Conservation (phyloP, 2,797 vertebrate genomes). For the Labroides dimidiatus region DNA sequence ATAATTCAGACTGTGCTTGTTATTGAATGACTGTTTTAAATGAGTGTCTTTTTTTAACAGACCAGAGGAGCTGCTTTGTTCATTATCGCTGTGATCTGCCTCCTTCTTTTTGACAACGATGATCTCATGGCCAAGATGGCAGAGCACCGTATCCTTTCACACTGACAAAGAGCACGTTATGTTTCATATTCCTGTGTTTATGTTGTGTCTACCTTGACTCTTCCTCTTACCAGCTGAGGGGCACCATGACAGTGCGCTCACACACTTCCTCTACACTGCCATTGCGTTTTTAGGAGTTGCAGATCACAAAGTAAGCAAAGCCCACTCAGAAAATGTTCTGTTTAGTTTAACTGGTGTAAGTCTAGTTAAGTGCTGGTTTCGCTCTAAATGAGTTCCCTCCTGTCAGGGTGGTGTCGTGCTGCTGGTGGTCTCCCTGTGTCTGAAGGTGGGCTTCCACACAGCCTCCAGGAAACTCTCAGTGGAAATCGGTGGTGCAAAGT, state of each 20-base stretch:
- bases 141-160: slow-evolving; percentile 97
- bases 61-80: slow-evolving; percentile 96
- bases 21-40: no score
- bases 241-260: slow-evolving; percentile 96
- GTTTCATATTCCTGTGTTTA: neutral
- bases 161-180: rapidly evolving
- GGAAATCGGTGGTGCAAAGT: slow-evolving; percentile 94
- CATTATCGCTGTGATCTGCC: slow-evolving; percentile 95
- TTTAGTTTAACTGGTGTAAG: no score
- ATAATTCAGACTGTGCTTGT: neutral
- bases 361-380: neutral
- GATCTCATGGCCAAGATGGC: slow-evolving; percentile 99
- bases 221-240: slow-evolving; percentile 88
- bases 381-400: neutral
- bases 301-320: slow-evolving; percentile 93
- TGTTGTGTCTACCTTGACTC: slow-evolving; percentile 61
- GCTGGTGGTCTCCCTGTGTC: slow-evolving; percentile 91
- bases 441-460: slow-evolving; percentile 95
- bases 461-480: slow-evolving; percentile 93
- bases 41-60: slow-evolving; percentile 70
- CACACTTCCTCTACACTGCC: slow-evolving; percentile 93
- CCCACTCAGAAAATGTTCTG: neutral
- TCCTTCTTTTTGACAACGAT: slow-evolving; percentile 97
- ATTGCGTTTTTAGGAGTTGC: slow-evolving; percentile 95
- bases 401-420: slow-evolving; percentile 94